Percentiles rank a stretch among this genome's conserved stretches.
Evolutionary conservation across 2,797 vertebrate species (phyloP).

Genomic region (Aselliscus stoliczkanus): DNA sequence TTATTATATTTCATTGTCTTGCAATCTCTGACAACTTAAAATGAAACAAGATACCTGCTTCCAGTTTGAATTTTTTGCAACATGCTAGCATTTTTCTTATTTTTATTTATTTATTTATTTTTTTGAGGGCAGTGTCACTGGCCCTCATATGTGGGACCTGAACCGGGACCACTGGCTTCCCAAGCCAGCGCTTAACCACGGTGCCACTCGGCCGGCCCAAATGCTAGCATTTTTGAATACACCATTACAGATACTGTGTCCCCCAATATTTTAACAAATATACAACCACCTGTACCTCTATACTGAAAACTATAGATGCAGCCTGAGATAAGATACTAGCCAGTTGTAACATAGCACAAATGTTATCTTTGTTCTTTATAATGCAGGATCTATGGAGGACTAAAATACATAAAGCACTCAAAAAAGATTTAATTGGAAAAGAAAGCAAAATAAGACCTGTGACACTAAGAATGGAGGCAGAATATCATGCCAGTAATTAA

Average conservation of each 20-base stretch:
- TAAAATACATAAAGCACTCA: constrained; percentile 4
- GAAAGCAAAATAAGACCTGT: constrained; percentile 39
- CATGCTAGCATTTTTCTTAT: not conserved
- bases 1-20: not conserved
- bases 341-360: not conserved
- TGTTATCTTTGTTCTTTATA: not conserved
- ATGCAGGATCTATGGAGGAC: not conserved
- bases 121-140: too few relatives aligned
- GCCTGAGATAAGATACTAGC: not conserved
- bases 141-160: too few relatives aligned
- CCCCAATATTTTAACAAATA: not conserved
- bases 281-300: not conserved
- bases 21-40: constrained; percentile 8
- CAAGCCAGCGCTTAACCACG: too few relatives aligned
- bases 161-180: too few relatives aligned
- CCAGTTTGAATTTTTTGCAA: not conserved
- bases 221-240: not conserved
- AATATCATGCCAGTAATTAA: constrained; percentile 41
- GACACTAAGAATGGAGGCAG: not conserved
- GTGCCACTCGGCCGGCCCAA: too few relatives aligned
- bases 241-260: not conserved
- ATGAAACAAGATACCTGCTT: not conserved
- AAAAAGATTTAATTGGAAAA: constrained; percentile 41
- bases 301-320: not conserved
- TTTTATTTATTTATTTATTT: too few relatives aligned